phyloP scores from a whole-genome alignment of 2,113 vertebrate genomes.

The Deroptyus accipitrinus region DNA sequence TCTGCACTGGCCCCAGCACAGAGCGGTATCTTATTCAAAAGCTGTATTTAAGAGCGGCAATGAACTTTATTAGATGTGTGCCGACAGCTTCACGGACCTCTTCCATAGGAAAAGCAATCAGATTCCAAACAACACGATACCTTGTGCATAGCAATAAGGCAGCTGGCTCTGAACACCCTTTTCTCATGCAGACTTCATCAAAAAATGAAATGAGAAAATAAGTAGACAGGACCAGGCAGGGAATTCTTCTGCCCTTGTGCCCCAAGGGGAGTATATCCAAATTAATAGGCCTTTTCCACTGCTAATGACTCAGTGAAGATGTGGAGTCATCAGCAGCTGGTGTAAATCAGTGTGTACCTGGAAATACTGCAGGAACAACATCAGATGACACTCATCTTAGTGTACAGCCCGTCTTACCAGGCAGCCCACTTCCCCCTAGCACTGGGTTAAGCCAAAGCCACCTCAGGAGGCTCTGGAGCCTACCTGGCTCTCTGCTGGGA shows the following conservation, averaged over 20 bases:
- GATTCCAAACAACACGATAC: not conserved
- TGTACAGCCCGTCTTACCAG: not conserved
- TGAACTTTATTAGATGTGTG: conserved; percentile 49
- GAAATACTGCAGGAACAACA: not conserved
- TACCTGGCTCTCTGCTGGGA: not conserved
- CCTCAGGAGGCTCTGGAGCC: not conserved
- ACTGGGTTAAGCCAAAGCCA: not conserved
- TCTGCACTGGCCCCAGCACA: conserved; percentile 12
- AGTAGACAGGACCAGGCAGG: conserved; percentile 30
- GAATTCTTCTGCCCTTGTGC: conserved; percentile 56
- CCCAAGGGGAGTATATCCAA: conserved; percentile 18
- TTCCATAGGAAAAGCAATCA: not conserved
- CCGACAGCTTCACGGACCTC: not conserved
- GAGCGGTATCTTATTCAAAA: conserved; percentile 28
- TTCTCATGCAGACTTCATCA: conserved; percentile 53
- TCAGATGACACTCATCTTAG: not conserved
- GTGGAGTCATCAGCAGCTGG: not conserved
- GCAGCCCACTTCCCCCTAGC: not conserved
- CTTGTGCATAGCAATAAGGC: conserved; percentile 57
- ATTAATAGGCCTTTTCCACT: conserved; percentile 41
- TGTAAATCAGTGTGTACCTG: not conserved
- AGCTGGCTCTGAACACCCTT: conserved; percentile 10
- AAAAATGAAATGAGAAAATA: conserved; percentile 64
- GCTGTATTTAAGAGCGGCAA: conserved; percentile 28
- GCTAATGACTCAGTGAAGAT: conserved; percentile 31